These are phyloP conservation scores for Tribolium castaneum DNA, from an alignment of 1,140 invertebrate species.

Conservation along the genomic window DNA sequence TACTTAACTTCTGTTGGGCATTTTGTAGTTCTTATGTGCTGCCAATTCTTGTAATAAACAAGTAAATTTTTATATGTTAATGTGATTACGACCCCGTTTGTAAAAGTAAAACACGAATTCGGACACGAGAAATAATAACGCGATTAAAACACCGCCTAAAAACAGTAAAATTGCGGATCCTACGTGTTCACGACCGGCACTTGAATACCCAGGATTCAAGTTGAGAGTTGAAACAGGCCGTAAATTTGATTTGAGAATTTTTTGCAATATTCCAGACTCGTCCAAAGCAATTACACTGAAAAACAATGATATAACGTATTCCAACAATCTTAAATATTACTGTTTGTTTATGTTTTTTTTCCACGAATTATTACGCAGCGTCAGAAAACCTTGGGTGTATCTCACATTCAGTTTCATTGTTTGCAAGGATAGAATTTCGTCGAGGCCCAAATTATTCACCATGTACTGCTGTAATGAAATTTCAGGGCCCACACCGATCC, in stretches of 20 bases:
- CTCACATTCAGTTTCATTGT: slow-evolving; percentile 14
- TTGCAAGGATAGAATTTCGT: slow-evolving; percentile 6
- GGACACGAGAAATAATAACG: slow-evolving; percentile 40
- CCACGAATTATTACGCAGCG: slow-evolving; percentile 32
- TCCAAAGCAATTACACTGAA: slow-evolving; percentile 49
- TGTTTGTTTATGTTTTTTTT: slow-evolving; percentile 28
- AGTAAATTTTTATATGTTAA: slow-evolving; percentile 8
- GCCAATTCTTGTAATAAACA: slow-evolving; percentile 32
- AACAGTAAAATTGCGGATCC: slow-evolving; percentile 52
- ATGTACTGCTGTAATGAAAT: slow-evolving; percentile 46
- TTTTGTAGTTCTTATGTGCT: slow-evolving; percentile 34
- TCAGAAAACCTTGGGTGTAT: slow-evolving; percentile 29
- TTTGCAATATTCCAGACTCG: slow-evolving; percentile 46
- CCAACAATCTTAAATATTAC: slow-evolving; percentile 39
- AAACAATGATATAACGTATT: slow-evolving; percentile 5
- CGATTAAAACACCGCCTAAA: slow-evolving; percentile 42
- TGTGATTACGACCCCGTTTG: slow-evolving; percentile 3
- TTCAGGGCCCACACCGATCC: slow-evolving; percentile 45
- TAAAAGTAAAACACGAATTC: slow-evolving; percentile 41
- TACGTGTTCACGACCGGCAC: slow-evolving; percentile 54
- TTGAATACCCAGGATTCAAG: slow-evolving; percentile 49
- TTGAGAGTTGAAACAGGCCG: neutral
- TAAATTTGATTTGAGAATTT: slow-evolving; percentile 38
- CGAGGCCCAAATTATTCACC: neutral
- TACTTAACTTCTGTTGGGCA: slow-evolving; percentile 36